Conservation (phyloP, 2,113 vertebrate species). For the Mionectes macconnelli region DNA sequence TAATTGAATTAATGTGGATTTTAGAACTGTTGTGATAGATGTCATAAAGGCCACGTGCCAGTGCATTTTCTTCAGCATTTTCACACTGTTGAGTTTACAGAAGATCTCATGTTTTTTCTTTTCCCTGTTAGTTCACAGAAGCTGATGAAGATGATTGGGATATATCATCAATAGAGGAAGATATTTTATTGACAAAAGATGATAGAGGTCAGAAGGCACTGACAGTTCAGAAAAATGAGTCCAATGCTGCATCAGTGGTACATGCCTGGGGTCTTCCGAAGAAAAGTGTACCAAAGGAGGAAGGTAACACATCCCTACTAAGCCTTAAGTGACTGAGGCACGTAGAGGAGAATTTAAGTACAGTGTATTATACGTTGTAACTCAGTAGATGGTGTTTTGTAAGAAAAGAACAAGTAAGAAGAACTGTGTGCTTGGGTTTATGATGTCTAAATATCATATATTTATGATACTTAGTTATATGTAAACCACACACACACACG, state of each 20-base stretch:
- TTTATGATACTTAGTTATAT: neutral
- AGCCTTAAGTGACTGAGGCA: neutral
- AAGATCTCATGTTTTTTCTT: neutral
- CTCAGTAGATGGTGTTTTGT: neutral
- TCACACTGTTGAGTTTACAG: neutral
- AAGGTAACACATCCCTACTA: slow-evolving; percentile 65
- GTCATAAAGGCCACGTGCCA: neutral
- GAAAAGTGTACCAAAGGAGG: slow-evolving; percentile 70
- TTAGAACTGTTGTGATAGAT: neutral
- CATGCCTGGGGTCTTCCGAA: slow-evolving; percentile 79
- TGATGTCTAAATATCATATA: neutral
- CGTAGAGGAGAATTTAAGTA: neutral
- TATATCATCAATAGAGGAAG: slow-evolving; percentile 83
- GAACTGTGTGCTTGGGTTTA: neutral
- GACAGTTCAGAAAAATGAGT: slow-evolving; percentile 70
- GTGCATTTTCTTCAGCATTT: neutral
- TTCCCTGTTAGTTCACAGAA: slow-evolving; percentile 60
- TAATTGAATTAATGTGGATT: neutral
- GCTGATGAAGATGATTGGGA: slow-evolving; percentile 84
- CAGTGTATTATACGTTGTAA: neutral
- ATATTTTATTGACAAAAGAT: slow-evolving; percentile 64
- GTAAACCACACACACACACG: neutral
- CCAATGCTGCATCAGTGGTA: slow-evolving; percentile 70
- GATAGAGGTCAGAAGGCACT: slow-evolving; percentile 39
- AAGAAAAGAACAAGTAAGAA: neutral